Conservation (phyloP, 2,797 vertebrate genomes). For the Emydoidea blandingii region DNA sequence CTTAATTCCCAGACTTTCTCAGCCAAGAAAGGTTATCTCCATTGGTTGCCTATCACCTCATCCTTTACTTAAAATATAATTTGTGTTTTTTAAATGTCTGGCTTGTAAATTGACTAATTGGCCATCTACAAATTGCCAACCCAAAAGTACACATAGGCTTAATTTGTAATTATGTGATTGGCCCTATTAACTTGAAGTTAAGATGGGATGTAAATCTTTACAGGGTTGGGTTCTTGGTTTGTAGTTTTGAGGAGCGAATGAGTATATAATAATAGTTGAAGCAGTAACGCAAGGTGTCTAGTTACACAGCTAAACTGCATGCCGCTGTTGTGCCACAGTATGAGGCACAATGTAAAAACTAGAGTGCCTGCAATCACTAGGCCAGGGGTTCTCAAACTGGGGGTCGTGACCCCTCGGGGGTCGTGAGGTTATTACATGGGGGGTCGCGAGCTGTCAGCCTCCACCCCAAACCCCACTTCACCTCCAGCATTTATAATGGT, state of each 20-base stretch:
- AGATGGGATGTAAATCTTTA: background rate
- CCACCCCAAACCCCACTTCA: too few species aligned
- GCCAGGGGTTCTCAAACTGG: too few species aligned
- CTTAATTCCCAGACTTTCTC: background rate
- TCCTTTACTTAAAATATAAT: too few species aligned
- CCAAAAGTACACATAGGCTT: background rate
- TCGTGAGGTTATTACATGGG: too few species aligned
- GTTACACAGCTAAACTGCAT: background rate
- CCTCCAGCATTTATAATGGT: too few species aligned
- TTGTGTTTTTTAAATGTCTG: background rate
- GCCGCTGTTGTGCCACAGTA: background rate
- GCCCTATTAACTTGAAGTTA: background rate
- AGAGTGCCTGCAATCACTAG: background rate
- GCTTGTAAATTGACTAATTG: background rate
- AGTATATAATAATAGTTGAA: background rate
- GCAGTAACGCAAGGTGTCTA: background rate
- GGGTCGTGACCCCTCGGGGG: too few species aligned
- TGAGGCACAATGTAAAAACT: background rate
- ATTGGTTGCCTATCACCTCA: background rate
- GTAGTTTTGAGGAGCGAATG: background rate
- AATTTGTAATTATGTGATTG: background rate
- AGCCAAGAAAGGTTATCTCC: background rate
- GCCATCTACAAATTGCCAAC: background rate
- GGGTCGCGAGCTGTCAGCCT: too few species aligned
- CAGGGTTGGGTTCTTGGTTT: background rate